Evolutionary conservation across 2,797 vertebrate species (phyloP).

Genomic region (Danio aesculapii): DNA sequence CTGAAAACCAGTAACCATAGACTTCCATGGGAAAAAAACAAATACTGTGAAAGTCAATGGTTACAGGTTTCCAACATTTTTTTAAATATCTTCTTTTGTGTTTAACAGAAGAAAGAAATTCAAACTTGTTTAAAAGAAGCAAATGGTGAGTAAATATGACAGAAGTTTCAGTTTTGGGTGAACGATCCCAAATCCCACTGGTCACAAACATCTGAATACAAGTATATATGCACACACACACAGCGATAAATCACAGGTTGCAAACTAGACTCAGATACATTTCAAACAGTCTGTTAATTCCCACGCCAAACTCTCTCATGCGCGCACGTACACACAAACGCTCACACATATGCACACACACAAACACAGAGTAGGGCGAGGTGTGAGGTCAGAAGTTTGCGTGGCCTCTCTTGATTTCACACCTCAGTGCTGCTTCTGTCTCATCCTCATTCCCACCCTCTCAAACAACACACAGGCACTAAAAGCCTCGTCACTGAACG

Average conservation of each 20-base stretch:
- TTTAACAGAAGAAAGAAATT: no score
- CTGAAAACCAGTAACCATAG: no score
- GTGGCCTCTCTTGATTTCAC: conserved; percentile 69
- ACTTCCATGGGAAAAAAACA: no score
- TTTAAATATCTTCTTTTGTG: no score
- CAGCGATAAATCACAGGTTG: not conserved
- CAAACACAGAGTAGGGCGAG: not conserved
- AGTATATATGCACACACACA: not conserved
- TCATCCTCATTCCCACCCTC: conserved; percentile 62
- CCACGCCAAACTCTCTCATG: not conserved
- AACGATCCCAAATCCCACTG: not conserved
- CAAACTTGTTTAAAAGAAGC: no score
- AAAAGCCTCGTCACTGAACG: conserved; percentile 79
- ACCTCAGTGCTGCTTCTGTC: conserved; percentile 65
- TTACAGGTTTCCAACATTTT: no score
- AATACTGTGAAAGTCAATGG: no score
- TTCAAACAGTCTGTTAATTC: conserved; percentile 9
- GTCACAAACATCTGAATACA: not conserved
- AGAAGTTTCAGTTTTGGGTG: no score
- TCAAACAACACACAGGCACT: conserved; percentile 72
- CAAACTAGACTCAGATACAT: conserved; percentile 10
- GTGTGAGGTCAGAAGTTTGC: conserved; percentile 59
- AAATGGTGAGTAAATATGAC: no score
- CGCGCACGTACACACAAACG: conserved; percentile 2
- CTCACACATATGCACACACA: conserved; percentile 30